Evolutionary conservation across 2,113 vertebrate species (phyloP).

Genomic region (Progne subis): DNA sequence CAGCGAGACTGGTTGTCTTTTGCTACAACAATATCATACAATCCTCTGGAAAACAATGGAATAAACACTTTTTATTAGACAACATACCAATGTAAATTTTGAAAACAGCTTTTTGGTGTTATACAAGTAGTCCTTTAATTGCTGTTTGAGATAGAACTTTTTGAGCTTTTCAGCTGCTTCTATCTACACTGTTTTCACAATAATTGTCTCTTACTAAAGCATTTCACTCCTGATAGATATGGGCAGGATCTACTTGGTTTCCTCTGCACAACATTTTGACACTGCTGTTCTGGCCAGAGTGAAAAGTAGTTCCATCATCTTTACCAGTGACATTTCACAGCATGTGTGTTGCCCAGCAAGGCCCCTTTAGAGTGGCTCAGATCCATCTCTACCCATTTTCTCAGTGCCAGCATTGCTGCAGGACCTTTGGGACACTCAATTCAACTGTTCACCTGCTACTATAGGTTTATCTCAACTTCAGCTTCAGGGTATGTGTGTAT

Average conservation of each 20-base stretch:
- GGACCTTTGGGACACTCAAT: neutral
- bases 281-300: neutral
- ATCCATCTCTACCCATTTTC: neutral
- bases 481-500: neutral
- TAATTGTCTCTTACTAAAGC: neutral
- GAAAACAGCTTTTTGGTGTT: neutral
- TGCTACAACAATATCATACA: constrained; percentile 91
- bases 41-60: constrained; percentile 79
- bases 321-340: neutral
- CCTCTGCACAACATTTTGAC: neutral
- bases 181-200: neutral
- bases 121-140: neutral
- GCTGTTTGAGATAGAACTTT: neutral
- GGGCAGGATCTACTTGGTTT: neutral
- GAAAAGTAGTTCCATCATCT: neutral
- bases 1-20: constrained; percentile 83
- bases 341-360: neutral
- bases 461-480: neutral
- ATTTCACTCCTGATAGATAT: neutral
- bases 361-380: neutral
- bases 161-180: neutral
- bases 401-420: neutral
- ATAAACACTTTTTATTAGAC: constrained; percentile 45
- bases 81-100: neutral
- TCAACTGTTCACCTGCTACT: neutral